Percentiles rank a stretch among this genome's conserved stretches.
These are phyloP conservation scores for Molossus alvarezi DNA, from an alignment of 2,797 vertebrate genomes.

Conservation along the genomic window DNA sequence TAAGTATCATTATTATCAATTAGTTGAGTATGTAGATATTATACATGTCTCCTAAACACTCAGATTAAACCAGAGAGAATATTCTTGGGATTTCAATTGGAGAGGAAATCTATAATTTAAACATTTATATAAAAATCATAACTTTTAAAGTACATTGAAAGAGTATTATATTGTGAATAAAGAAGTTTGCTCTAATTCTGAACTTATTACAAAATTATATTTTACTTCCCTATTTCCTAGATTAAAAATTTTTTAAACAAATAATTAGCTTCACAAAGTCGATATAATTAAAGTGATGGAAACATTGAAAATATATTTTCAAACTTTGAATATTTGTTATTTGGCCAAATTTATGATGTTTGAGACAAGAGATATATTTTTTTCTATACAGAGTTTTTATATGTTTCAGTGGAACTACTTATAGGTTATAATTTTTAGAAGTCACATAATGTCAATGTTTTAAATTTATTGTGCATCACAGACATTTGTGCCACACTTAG, in stretches of 20 bases:
- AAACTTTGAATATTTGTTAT: not conserved
- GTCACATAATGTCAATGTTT: not conserved
- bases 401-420: not conserved
- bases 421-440: not conserved
- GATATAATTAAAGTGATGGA: not conserved
- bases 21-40: slow-evolving; percentile 29
- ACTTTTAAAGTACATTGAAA: not conserved
- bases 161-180: not conserved
- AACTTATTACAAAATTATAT: slow-evolving; percentile 40
- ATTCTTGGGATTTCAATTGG: slow-evolving; percentile 32
- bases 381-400: not conserved
- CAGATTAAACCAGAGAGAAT: slow-evolving; percentile 8
- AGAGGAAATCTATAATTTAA: slow-evolving; percentile 41
- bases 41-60: slow-evolving; percentile 18
- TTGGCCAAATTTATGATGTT: not conserved
- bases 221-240: slow-evolving; percentile 14
- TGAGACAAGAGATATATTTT: not conserved
- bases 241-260: not conserved
- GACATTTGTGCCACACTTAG: not conserved
- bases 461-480: not conserved
- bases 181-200: not conserved
- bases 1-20: not conserved
- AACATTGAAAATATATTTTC: slow-evolving; percentile 20
- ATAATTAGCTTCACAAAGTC: not conserved
- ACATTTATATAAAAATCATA: not conserved